Percentiles rank a stretch among this genome's conserved stretches.
Evolutionary conservation across 1,140 invertebrate genomes (phyloP).

Genomic region (Platyura marginata): DNA sequence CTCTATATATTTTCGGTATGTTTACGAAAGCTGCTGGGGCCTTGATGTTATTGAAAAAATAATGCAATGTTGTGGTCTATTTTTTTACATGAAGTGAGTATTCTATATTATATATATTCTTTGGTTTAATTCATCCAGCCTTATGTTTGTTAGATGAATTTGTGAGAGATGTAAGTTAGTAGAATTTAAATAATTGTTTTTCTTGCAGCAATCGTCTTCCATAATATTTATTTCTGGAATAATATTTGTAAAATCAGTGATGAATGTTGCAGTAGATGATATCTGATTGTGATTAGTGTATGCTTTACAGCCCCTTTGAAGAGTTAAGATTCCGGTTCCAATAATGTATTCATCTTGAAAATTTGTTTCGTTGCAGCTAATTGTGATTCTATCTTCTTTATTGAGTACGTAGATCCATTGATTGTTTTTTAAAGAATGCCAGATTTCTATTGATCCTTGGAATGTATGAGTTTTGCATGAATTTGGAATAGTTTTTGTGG

Average conservation of each 20-base stretch:
- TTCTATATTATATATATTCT: no score
- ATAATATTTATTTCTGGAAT: neutral
- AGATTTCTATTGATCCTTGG: neutral
- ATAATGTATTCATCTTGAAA: neutral
- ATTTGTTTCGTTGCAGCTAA: neutral
- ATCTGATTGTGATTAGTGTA: neutral
- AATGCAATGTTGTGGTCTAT: no score
- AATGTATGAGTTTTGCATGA: neutral
- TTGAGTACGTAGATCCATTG: neutral
- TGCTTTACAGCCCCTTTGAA: neutral
- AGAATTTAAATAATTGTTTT: neutral
- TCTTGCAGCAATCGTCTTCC: neutral
- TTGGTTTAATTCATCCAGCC: neutral
- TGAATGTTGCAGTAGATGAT: neutral
- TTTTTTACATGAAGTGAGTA: no score
- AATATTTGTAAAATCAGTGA: neutral
- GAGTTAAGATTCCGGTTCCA: neutral
- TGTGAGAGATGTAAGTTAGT: neutral
- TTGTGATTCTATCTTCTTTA: neutral
- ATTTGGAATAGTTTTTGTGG: neutral
- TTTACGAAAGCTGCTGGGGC: no score
- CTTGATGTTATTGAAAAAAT: no score
- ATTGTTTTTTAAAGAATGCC: neutral
- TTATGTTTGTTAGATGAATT: neutral
- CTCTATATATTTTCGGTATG: no score